phyloP scores from a whole-genome alignment of 2,113 vertebrate species.

The Microtus richardsoni region DNA sequence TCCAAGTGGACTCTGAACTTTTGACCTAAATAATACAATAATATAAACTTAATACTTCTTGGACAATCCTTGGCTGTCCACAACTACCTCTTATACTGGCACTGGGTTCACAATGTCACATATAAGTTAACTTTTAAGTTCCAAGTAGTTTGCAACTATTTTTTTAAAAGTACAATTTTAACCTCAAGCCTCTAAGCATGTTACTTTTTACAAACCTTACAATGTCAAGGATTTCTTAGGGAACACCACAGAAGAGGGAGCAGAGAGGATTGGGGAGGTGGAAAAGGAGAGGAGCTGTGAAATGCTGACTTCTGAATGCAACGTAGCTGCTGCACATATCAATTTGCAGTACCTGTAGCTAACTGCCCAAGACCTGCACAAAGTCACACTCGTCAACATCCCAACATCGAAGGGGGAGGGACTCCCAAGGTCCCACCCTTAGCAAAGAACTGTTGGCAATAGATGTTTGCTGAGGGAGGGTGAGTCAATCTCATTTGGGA shows the following conservation, averaged over 20 bases:
- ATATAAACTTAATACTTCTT: not conserved
- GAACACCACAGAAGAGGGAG: not conserved
- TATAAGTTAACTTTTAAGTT: not conserved
- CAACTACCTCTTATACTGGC: not conserved
- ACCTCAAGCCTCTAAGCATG: not conserved
- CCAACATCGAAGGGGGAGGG: too few species aligned
- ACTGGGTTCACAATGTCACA: not conserved
- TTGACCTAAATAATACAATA: not conserved
- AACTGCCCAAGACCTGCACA: not conserved
- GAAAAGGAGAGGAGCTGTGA: not conserved
- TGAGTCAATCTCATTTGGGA: not conserved
- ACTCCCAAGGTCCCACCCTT: not conserved
- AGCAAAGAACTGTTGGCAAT: not conserved
- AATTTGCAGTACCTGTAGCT: not conserved
- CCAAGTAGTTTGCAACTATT: conserved; percentile 2
- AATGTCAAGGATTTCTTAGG: not conserved
- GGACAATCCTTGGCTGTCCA: not conserved
- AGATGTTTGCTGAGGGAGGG: not conserved
- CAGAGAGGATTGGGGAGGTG: too few species aligned
- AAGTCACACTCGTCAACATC: not conserved
- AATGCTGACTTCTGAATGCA: not conserved
- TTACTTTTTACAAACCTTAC: not conserved
- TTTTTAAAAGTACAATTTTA: not conserved
- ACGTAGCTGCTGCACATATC: not conserved
- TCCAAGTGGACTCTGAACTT: not conserved